Conservation (phyloP, 2,888 invertebrate species). For the Caenorhabditis angaria region DNA sequence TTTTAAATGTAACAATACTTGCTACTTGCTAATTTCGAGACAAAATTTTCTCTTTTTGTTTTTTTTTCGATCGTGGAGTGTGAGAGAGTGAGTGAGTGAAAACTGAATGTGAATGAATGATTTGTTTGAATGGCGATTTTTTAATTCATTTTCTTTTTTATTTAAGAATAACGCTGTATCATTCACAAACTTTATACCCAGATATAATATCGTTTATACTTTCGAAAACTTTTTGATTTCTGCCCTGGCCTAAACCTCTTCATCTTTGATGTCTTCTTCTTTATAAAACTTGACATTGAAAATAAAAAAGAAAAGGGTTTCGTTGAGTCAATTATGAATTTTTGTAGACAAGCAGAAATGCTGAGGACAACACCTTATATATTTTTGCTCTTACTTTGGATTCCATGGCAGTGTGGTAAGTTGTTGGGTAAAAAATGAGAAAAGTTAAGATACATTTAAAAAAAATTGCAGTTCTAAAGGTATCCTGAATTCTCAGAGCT, state of each 20-base stretch:
- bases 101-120: no score
- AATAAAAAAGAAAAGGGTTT: background rate
- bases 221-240: constrained; percentile 5
- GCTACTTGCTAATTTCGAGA: background rate
- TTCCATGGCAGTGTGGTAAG: constrained; percentile 35
- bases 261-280: constrained; percentile 1
- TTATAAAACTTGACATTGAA: constrained; percentile 7
- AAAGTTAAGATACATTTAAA: background rate
- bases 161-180: no score
- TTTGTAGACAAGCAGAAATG: background rate
- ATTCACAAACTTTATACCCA: no score
- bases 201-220: constrained; percentile 9
- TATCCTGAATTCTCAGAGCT: no score
- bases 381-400: constrained; percentile 37
- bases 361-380: constrained; percentile 17
- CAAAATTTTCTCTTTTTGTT: background rate
- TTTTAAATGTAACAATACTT: constrained; percentile 16
- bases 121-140: no score
- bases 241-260: background rate
- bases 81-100: no score
- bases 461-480: background rate
- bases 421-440: constrained; percentile 2
- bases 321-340: background rate
- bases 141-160: no score
- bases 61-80: background rate